Evolutionary conservation across 2,797 vertebrate genomes (phyloP), one percentile per base, ranked within the genome.

Genomic region (Poeciliopsis paucimaculata): DNA sequence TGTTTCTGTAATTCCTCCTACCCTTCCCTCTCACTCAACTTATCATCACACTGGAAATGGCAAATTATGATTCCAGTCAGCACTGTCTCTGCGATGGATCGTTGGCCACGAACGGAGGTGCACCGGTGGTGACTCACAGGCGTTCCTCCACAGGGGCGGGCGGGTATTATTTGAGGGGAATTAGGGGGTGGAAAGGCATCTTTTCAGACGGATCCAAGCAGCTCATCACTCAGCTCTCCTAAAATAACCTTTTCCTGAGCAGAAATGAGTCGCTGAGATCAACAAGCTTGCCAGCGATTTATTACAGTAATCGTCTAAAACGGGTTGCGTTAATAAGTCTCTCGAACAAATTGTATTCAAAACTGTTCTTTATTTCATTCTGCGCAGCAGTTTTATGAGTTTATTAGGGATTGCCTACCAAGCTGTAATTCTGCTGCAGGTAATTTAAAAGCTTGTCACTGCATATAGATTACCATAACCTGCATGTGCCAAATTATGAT

Each of bases 61-160:
- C 72, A 82, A 81, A 92, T 92, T 90, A 79, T 79, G 89, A 93
- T 93, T 90, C 86, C 81, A 92, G 89, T 91, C 87, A 86, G 83
- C 51, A 5, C 62, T 12, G 43, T 74, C 80, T 83, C 86, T 85
- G 79, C 68, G 26, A 75, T 83, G 86, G 73, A 80, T 88, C 83
- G 80, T 85, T 77, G 34, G 77, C 82, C 77, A 78, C 4, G 46
- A 80, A 85, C 53, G 16, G 83, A 85, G 78, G 77, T 84, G 53
- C 83, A 72, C 83, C 10, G 64, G 7, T 20, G 90, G 86, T 93
- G 91, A 94, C 85, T 92, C 90, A 90, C 64, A 81, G 76, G 71
- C 76, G 71, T 88, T 87, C 74, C 82, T 88, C 81, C 75, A 55
- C 72, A 82, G 82, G 83, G 84, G 85, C 81, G 88, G 84, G 76